phyloP scores from a whole-genome alignment of 2,797 vertebrate species.

The Todus mexicanus region DNA sequence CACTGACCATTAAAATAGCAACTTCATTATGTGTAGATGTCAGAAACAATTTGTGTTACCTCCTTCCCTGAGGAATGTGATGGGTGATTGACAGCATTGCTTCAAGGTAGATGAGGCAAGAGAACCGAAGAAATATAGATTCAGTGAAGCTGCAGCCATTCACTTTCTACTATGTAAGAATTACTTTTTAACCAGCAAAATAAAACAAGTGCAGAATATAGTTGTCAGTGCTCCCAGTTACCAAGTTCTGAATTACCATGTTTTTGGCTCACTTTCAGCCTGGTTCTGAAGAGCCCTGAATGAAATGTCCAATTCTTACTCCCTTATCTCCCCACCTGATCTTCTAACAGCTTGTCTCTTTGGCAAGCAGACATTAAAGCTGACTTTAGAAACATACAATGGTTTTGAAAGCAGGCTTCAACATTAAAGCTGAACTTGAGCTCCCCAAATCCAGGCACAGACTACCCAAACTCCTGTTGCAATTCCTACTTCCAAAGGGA shows the following conservation, averaged over 20 bases:
- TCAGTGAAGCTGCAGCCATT: background rate
- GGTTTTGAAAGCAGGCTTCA: background rate
- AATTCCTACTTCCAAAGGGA: background rate
- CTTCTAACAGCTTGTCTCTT: background rate
- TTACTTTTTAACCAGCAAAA: background rate
- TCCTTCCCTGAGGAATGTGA: background rate
- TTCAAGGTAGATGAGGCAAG: background rate
- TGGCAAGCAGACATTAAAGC: background rate
- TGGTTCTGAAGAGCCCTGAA: background rate
- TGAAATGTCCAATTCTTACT: background rate
- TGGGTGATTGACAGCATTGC: background rate
- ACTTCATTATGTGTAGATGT: background rate
- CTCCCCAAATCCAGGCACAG: background rate
- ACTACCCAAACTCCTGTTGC: background rate
- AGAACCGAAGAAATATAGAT: background rate
- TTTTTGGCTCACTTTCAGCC: background rate
- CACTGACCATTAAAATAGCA: background rate
- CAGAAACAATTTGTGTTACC: slow-evolving; percentile 11
- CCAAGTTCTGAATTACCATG: background rate
- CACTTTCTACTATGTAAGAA: background rate
- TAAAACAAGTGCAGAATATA: background rate
- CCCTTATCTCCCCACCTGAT: background rate
- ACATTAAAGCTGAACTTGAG: background rate
- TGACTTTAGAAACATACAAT: background rate
- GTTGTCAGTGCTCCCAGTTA: background rate